Conservation (phyloP, 2,888 invertebrate species). For the Lumbricus terrestris region DNA sequence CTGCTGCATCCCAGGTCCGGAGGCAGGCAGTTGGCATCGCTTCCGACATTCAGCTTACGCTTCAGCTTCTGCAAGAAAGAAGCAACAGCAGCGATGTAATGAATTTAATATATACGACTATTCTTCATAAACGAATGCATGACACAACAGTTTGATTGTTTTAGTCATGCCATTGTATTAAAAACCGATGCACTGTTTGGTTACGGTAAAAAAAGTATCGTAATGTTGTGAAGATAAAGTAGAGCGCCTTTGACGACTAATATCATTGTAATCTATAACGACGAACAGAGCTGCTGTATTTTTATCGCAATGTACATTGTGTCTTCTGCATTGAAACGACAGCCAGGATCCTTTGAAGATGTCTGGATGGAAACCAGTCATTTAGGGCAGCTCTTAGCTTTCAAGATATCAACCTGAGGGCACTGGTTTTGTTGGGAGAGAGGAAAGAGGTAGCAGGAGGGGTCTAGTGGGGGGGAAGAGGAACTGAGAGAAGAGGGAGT, state of each 20-base stretch:
- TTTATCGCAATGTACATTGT: not conserved
- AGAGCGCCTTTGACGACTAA: not conserved
- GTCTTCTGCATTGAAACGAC: not conserved
- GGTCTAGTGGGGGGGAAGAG: not conserved
- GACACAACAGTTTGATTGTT: not conserved
- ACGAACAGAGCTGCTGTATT: no score
- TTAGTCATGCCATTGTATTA: not conserved
- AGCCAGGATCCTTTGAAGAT: not conserved
- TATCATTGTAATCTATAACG: no score
- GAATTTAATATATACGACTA: not conserved
- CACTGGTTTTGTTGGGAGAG: not conserved
- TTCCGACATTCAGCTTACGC: constrained; percentile 4
- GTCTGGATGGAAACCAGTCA: not conserved
- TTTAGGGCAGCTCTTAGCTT: not conserved
- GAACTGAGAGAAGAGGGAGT: no score
- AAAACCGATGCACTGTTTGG: not conserved
- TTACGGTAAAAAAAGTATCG: not conserved
- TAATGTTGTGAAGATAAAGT: no score
- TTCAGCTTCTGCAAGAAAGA: not conserved
- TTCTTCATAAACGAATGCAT: not conserved
- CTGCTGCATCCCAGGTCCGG: not conserved
- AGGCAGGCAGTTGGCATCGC: constrained; percentile 13
- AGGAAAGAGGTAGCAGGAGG: not conserved
- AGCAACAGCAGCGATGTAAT: not conserved
- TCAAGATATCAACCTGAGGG: not conserved